Conservation (phyloP, 1,140 invertebrate genomes). For the Yoshiicerus persimilis region DNA sequence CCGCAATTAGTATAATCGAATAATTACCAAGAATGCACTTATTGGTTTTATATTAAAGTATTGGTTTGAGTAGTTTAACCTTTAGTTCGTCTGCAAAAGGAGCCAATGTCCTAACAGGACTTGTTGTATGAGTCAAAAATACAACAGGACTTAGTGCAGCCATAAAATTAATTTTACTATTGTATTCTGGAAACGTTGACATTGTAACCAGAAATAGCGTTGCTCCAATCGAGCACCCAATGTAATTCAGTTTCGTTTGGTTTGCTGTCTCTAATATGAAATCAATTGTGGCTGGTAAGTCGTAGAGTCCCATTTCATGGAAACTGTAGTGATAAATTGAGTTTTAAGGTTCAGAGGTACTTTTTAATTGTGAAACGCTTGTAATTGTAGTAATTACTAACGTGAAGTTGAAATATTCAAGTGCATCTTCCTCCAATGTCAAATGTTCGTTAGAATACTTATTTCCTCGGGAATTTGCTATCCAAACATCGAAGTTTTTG, state of each 20-base stretch:
- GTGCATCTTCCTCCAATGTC: slow-evolving; percentile 58
- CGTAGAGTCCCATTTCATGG: slow-evolving; percentile 40
- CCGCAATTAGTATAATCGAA: background rate
- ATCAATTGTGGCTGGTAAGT: slow-evolving; percentile 20
- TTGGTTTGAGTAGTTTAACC: background rate
- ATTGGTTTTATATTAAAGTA: background rate
- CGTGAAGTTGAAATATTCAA: slow-evolving; percentile 74
- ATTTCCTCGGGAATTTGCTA: slow-evolving; percentile 64
- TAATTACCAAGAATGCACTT: background rate
- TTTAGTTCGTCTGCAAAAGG: slow-evolving; percentile 51
- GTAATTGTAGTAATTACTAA: slow-evolving; percentile 46
- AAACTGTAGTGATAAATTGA: slow-evolving; percentile 52
- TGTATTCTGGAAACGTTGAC: slow-evolving; percentile 65
- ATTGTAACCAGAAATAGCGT: slow-evolving; percentile 64
- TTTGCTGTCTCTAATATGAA: slow-evolving; percentile 4
- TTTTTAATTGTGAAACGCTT: background rate
- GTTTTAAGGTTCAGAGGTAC: background rate
- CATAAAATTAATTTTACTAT: slow-evolving; percentile 65
- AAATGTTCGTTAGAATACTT: slow-evolving; percentile 60
- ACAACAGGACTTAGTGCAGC: slow-evolving; percentile 70
- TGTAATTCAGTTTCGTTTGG: slow-evolving; percentile 6
- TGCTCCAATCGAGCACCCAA: slow-evolving; percentile 61
- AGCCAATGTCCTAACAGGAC: slow-evolving; percentile 53
- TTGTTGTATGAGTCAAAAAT: slow-evolving; percentile 61
- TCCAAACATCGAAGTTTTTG: slow-evolving; percentile 71